phyloP scores from a whole-genome alignment of 2,113 vertebrate species.

The Microtus ochrogaster region DNA sequence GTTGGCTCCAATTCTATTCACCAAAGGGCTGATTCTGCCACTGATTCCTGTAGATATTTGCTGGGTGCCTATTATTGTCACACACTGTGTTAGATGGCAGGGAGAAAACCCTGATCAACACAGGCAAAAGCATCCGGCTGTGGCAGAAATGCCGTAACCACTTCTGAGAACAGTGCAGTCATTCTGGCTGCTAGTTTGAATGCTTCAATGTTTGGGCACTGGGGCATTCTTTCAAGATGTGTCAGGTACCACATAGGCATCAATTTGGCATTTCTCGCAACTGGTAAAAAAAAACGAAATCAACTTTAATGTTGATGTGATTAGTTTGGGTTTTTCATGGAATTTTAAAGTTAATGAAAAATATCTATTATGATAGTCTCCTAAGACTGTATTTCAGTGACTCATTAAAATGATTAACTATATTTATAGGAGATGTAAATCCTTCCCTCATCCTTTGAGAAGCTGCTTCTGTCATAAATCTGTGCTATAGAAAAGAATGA shows the following conservation, averaged over 20 bases:
- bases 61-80: background rate
- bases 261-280: conserved; percentile 24
- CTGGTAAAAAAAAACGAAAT: conserved; percentile 1
- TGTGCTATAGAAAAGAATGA: background rate
- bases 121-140: background rate
- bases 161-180: background rate
- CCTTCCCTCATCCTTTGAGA: conserved; percentile 30
- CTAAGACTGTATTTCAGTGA: conserved; percentile 1
- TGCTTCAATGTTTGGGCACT: background rate
- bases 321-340: background rate
- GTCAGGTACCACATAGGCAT: background rate
- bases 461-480: background rate
- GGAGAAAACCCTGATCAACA: background rate
- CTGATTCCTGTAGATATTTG: background rate
- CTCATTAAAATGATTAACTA: conserved; percentile 30
- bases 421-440: background rate
- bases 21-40: background rate
- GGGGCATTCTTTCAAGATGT: background rate
- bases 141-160: background rate
- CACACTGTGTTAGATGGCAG: background rate
- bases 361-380: background rate
- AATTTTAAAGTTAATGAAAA: conserved; percentile 37
- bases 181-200: background rate
- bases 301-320: conserved; percentile 5
- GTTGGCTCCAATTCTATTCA: background rate